Percentiles rank a stretch among this genome's conserved stretches.
phyloP scores from a whole-genome alignment of 1,140 invertebrate genomes.

The Drosophila athabasca region DNA sequence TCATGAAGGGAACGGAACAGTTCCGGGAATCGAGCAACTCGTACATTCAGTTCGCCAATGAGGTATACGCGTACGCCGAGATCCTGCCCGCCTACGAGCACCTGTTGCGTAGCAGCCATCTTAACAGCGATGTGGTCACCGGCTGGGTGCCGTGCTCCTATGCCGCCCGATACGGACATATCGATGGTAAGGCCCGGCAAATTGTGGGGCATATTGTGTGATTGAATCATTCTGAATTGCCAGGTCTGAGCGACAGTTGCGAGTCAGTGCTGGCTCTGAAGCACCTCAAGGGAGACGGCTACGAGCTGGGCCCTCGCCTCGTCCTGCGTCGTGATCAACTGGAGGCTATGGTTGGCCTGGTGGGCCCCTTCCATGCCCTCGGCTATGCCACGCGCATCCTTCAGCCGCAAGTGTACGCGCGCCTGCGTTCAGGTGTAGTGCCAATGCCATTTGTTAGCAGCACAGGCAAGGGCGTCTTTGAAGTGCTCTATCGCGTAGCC shows the following conservation, averaged over 20 bases:
- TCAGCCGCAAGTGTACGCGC: conserved; percentile 53
- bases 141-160: conserved; percentile 63
- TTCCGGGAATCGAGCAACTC: conserved; percentile 71
- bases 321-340: conserved; percentile 65
- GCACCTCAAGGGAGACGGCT: conserved; percentile 67
- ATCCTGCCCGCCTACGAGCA: conserved; percentile 70
- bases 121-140: conserved; percentile 42
- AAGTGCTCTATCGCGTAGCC: conserved; percentile 56
- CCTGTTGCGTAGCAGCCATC: conserved; percentile 53
- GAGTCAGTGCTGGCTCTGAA: conserved; percentile 76
- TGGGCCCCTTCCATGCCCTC: conserved; percentile 71
- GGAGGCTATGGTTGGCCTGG: conserved; percentile 52
- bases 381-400: conserved; percentile 68
- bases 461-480: conserved; percentile 29
- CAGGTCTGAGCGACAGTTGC: conserved; percentile 39
- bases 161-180: conserved; percentile 57
- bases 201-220: neutral
- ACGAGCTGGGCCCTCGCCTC: conserved; percentile 61
- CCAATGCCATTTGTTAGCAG: conserved; percentile 53
- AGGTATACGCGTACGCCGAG: conserved; percentile 66
- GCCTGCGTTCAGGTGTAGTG: conserved; percentile 45
- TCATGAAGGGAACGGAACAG: conserved; percentile 72
- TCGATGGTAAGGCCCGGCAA: conserved; percentile 45
- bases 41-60: conserved; percentile 76
- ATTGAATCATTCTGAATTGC: neutral